phyloP scores from a whole-genome alignment of 2,797 vertebrate species.

The Sphenodon punctatus region DNA sequence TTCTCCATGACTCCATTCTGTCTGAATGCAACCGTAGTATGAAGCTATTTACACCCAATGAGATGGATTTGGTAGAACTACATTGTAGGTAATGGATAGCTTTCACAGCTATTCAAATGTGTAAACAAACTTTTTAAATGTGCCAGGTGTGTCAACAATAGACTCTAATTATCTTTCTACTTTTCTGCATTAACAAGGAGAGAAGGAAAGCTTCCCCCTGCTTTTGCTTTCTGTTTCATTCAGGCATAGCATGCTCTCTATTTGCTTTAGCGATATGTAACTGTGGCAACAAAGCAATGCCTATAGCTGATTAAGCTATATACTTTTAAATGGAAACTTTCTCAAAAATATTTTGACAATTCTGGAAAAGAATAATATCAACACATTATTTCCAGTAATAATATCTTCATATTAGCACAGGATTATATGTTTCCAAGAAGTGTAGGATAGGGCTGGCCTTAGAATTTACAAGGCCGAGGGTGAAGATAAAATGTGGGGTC shows the following conservation, averaged over 20 bases:
- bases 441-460: no score
- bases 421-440: not conserved
- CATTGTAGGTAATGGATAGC: not conserved
- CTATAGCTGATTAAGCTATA: not conserved
- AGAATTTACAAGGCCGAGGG: no score
- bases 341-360: not conserved
- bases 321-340: not conserved
- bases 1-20: no score
- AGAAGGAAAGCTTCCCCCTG: not conserved
- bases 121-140: not conserved
- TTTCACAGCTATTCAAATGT: not conserved
- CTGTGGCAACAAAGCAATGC: not conserved
- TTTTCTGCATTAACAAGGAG: not conserved
- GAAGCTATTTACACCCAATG: fast-evolving
- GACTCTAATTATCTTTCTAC: not conserved
- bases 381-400: not conserved
- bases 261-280: not conserved
- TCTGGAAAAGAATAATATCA: not conserved
- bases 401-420: not conserved
- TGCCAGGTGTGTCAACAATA: not conserved
- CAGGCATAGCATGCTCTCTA: not conserved
- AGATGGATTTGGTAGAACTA: not conserved
- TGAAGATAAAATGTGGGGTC: no score
- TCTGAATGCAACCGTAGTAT: no score
- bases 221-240: not conserved